These are phyloP conservation scores for Pygoscelis antarcticus DNA, from an alignment of 2,113 vertebrate genomes.

Conservation along the genomic window DNA sequence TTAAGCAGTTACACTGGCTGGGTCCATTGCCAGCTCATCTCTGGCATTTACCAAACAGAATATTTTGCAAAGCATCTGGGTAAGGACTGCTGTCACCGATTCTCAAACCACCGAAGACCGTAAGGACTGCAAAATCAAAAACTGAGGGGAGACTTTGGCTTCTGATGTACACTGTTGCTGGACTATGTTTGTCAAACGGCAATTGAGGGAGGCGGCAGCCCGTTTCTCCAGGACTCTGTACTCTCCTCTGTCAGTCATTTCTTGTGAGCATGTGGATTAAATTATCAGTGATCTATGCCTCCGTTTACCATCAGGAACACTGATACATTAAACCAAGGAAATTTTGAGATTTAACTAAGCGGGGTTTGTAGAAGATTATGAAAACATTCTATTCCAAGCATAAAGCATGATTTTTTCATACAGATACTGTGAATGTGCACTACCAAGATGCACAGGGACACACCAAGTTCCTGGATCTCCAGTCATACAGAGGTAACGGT, in stretches of 20 bases:
- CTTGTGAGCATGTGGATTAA: fast-evolving
- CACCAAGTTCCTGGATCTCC: too few species aligned
- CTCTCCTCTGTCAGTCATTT: neutral
- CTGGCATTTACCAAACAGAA: too few species aligned
- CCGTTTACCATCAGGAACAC: neutral
- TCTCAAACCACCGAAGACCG: too few species aligned
- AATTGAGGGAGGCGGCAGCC: neutral
- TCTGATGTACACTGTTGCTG: too few species aligned
- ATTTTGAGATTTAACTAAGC: neutral
- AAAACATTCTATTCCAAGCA: neutral
- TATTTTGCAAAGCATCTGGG: neutral
- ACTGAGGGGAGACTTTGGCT: neutral
- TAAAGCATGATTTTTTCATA: neutral
- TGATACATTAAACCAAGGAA: neutral
- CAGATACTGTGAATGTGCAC: too few species aligned
- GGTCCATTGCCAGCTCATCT: neutral
- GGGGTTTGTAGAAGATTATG: neutral
- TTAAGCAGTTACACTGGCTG: neutral
- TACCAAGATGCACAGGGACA: fast-evolving
- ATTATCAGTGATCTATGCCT: neutral
- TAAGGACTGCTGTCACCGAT: neutral
- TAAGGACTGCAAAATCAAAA: neutral
- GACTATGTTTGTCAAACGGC: neutral
- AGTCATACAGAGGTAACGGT: fast-evolving
- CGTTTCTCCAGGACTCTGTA: neutral